Percentiles rank a stretch among this genome's conserved stretches.
Evolutionary conservation across 2,113 vertebrate genomes (phyloP).

Genomic region (Etheostoma spectabile): DNA sequence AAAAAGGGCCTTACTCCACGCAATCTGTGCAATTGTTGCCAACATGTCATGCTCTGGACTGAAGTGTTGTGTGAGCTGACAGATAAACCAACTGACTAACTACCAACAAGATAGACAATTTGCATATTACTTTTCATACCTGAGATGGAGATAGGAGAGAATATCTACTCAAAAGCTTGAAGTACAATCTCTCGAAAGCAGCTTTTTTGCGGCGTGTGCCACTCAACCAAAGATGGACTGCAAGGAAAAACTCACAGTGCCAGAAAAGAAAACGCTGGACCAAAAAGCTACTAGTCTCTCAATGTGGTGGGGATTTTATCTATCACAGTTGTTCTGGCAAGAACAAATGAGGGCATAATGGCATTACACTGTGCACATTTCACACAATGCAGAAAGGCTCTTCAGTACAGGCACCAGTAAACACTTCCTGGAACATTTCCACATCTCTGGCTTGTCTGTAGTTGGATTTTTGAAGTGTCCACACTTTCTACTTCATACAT

Average conservation of each 20-base stretch:
- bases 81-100: background rate
- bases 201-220: background rate
- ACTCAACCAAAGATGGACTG: constrained; percentile 1
- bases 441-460: constrained; percentile 3
- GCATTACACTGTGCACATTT: constrained; percentile 12
- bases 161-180: background rate
- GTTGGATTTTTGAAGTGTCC: background rate
- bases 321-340: background rate
- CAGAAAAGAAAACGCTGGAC: background rate
- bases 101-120: background rate
- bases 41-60: background rate
- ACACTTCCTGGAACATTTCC: background rate
- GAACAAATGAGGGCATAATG: constrained; percentile 16
- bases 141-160: background rate
- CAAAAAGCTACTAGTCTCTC: background rate
- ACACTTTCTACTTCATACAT: background rate
- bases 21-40: background rate
- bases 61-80: background rate
- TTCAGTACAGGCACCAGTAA: background rate
- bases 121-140: background rate
- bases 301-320: constrained; percentile 8
- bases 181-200: constrained; percentile 4
- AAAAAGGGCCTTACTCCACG: background rate
- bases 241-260: background rate
- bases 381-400: constrained; percentile 3